Evolutionary conservation across 2,113 vertebrate genomes (phyloP), one percentile per base, ranked within the genome.

Genomic region (Xenus cinereus): DNA sequence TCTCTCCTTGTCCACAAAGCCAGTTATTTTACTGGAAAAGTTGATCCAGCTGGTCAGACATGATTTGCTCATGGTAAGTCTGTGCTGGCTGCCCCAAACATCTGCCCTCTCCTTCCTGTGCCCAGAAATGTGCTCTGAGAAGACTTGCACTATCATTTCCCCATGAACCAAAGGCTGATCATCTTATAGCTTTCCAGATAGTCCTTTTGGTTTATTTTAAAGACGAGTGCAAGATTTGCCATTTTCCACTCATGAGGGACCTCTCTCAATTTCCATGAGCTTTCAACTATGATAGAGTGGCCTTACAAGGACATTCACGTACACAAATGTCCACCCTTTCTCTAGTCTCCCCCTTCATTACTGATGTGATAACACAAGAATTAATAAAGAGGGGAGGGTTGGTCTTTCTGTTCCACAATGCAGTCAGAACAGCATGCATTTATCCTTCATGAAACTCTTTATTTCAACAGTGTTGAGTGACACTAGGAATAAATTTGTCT

Each of bases 401-500:
- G 26, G 21, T 79, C 50, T 66, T 94, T 84, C 13, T 75, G 3
- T n/a, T 87, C 51, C 35, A 87, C 60, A 56, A 33, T 33, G 20
- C 30, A 80, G 37, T 22, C 39, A 76, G 28, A 87, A 59, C 30
- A 82, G 24, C 43, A 56, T 41, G 32, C 7, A 41, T 76, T 87
- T 69, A 73, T 28, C 54, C 72, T 37, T 76, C 39, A 46, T 59
- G 21, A 88, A 93, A 73, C 37, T 73, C 41, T 81, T 39, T 27
- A 63, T 92, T 91, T 87, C 51, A 67, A 33, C 20, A 71, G 46
- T 2, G 7, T 9, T 77, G 75, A 85, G 41, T 86, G 72, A 78
- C 79, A 86, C 16, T 21, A 79, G 20, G 71, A 93, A 93, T 90
- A 77, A 71, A 80, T 80, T 93, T 88, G 50, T 51, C 59, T 66